phyloP scores from a whole-genome alignment of 2,797 vertebrate species.

The Danio aesculapii region DNA sequence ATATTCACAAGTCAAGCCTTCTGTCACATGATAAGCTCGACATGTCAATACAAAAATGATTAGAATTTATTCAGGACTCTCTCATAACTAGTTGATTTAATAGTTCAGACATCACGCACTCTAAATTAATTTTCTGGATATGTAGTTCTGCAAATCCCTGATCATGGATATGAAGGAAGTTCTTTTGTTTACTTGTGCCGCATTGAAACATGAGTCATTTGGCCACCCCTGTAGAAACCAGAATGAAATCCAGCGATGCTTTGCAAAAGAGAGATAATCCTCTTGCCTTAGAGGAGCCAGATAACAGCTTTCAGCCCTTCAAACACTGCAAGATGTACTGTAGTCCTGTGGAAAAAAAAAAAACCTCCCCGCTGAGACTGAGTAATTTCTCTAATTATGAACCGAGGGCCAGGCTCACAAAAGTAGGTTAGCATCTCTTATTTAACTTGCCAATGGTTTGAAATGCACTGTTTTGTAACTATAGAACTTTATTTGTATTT shows the following conservation, averaged over 20 bases:
- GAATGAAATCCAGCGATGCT: conserved; percentile 3
- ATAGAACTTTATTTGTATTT: background rate
- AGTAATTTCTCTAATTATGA: conserved; percentile 11
- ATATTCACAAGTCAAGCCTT: too few species aligned
- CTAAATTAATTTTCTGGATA: background rate
- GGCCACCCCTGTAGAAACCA: background rate
- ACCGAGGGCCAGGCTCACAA: background rate
- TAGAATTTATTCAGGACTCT: background rate
- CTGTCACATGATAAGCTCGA: background rate
- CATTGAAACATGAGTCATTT: conserved; percentile 18
- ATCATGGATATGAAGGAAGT: background rate
- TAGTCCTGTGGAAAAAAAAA: conserved; percentile 28
- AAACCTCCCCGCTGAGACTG: conserved; percentile 28
- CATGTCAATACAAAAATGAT: background rate
- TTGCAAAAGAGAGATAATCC: conserved; percentile 17
- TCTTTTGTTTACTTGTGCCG: conserved; percentile 9
- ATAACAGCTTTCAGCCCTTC: conserved; percentile 30
- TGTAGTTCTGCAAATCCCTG: background rate
- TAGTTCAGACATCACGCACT: background rate
- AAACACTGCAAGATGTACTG: conserved; percentile 36
- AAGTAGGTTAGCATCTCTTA: conserved; percentile 41
- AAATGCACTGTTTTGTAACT: conserved; percentile 14
- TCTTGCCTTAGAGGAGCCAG: conserved; percentile 20
- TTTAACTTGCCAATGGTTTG: background rate
- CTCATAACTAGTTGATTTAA: background rate